These are phyloP conservation scores for Notiomystis cincta DNA, from an alignment of 2,113 vertebrate genomes.

Conservation along the genomic window DNA sequence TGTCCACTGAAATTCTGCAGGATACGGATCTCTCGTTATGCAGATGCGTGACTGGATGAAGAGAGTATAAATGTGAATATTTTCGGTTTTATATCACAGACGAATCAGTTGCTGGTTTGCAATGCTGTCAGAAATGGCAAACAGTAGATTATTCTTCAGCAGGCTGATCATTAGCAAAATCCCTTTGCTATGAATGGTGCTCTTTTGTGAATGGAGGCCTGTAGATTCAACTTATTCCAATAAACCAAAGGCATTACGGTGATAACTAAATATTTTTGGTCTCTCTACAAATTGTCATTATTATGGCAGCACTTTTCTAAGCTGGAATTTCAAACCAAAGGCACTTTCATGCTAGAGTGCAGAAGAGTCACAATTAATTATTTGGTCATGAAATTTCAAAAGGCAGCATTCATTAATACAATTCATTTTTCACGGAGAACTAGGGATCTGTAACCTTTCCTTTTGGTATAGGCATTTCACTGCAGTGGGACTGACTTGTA, in stretches of 20 bases:
- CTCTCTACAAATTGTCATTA: conserved; percentile 84
- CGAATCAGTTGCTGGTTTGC: conserved; percentile 34
- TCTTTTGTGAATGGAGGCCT: conserved; percentile 74
- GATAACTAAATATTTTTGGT: conserved; percentile 92
- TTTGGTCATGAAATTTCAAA: conserved; percentile 89
- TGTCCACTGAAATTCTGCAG: conserved; percentile 35
- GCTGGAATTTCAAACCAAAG: conserved; percentile 95
- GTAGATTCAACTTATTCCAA: conserved; percentile 71
- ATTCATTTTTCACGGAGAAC: conserved; percentile 71
- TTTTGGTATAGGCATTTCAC: conserved; percentile 75
- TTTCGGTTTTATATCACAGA: conserved; percentile 1
- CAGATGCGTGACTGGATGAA: conserved; percentile 21
- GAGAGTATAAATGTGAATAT: neutral
- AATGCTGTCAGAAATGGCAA: conserved; percentile 49
- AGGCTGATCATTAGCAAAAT: conserved; percentile 54
- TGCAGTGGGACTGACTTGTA: conserved; percentile 44
- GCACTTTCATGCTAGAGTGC: conserved; percentile 96
- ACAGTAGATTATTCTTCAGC: conserved; percentile 47
- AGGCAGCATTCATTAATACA: conserved; percentile 83
- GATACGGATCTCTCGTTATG: neutral
- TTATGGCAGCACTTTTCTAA: conserved; percentile 87
- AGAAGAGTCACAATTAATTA: conserved; percentile 83
- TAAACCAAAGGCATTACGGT: conserved; percentile 97
- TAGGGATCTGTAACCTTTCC: conserved; percentile 60
- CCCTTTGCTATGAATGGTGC: conserved; percentile 31